Conservation (phyloP, 2,888 invertebrate genomes). For the Meiosimyza decipiens region DNA sequence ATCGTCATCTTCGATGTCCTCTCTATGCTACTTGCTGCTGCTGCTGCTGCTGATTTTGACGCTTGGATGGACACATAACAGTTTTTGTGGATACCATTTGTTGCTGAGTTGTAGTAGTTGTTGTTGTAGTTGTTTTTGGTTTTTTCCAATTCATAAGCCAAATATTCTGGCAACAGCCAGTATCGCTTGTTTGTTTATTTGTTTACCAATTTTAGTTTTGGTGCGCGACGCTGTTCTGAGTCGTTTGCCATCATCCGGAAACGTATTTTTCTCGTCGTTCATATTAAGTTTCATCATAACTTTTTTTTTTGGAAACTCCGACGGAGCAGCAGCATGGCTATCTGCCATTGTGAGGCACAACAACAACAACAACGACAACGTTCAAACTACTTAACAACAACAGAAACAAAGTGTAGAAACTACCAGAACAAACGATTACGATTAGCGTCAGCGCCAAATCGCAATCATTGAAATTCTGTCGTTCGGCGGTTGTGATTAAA, state of each 20-base stretch:
- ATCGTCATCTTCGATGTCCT: too few species aligned
- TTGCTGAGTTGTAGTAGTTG: neutral
- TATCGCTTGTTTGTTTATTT: conserved; percentile 47
- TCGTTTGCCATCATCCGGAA: conserved; percentile 26
- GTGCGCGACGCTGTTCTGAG: conserved; percentile 11
- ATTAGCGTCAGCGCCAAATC: neutral
- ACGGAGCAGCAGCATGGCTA: conserved; percentile 15
- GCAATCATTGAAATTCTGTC: neutral
- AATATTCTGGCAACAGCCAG: conserved; percentile 48
- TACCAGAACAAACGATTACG: too few species aligned
- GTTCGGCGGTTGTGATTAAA: neutral
- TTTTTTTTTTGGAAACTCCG: too few species aligned
- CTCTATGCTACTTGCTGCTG: too few species aligned
- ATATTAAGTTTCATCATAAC: conserved; percentile 26
- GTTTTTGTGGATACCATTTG: neutral
- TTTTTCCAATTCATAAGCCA: conserved; percentile 4
- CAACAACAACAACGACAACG: neutral
- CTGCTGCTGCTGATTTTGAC: too few species aligned
- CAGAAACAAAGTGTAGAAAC: neutral
- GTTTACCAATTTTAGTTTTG: conserved; percentile 10
- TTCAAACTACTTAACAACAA: too few species aligned
- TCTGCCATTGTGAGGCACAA: too few species aligned
- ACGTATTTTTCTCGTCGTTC: conserved; percentile 16
- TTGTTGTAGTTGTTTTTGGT: conserved; percentile 1
- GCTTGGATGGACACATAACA: too few species aligned